These are phyloP conservation scores for Onychomys arenicola DNA, from an alignment of 2,797 vertebrate genomes.

Conservation along the genomic window DNA sequence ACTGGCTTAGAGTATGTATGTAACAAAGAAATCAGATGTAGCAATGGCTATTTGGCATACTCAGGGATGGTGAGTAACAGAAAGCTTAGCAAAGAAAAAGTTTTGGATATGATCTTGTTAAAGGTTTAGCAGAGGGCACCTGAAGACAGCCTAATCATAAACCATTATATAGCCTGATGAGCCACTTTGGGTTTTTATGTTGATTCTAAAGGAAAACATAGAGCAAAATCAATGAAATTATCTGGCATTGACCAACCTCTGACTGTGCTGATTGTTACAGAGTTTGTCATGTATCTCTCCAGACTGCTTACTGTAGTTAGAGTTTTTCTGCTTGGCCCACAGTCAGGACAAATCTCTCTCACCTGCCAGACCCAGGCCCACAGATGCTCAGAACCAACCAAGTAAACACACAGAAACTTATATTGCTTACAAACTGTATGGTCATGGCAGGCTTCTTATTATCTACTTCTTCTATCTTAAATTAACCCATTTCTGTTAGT, in stretches of 20 bases:
- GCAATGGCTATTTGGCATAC: background rate
- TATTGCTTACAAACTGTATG: too few species aligned
- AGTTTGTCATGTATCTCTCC: background rate
- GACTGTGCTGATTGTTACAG: background rate
- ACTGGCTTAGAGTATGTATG: background rate
- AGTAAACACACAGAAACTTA: too few species aligned
- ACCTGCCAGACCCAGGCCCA: too few species aligned
- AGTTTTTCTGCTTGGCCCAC: too few species aligned
- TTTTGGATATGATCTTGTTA: background rate
- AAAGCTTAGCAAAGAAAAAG: background rate
- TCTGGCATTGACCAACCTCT: background rate
- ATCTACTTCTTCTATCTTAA: too few species aligned
- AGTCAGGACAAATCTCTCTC: too few species aligned
- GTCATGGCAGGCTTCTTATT: too few species aligned
- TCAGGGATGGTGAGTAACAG: background rate
- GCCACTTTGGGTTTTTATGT: background rate
- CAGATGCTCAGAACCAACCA: too few species aligned
- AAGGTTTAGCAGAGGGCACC: background rate
- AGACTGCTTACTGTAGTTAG: too few species aligned
- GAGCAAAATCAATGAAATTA: background rate
- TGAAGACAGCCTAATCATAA: background rate
- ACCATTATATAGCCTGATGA: background rate
- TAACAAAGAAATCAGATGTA: background rate
- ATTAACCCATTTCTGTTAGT: too few species aligned
- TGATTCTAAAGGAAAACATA: background rate